These are phyloP conservation scores for Connochaetes taurinus DNA, from an alignment of 2,113 vertebrate species.

Conservation along the genomic window DNA sequence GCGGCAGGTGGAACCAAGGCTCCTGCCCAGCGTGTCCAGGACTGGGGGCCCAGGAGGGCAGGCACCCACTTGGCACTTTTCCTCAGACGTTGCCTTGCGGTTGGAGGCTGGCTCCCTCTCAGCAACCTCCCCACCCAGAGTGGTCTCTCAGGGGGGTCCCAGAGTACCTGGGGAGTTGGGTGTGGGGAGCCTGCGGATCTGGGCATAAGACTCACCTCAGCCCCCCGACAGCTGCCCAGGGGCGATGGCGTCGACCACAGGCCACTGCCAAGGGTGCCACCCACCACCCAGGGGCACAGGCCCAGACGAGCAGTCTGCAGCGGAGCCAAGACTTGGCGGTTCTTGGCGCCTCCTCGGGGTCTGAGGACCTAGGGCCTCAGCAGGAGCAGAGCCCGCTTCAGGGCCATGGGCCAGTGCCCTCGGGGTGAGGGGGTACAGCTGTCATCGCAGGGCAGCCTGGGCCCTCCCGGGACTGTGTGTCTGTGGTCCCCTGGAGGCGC, in stretches of 20 bases:
- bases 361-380: background rate
- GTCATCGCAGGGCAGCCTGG: background rate
- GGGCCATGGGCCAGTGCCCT: background rate
- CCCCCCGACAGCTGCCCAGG: accelerated
- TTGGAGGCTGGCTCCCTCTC: background rate
- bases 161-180: background rate
- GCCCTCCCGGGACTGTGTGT: background rate
- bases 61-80: accelerated
- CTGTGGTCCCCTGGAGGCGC: accelerated
- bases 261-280: background rate
- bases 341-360: accelerated
- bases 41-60: accelerated
- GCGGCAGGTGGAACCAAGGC: accelerated
- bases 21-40: accelerated
- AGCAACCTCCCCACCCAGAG: background rate
- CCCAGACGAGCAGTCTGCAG: accelerated
- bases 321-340: accelerated
- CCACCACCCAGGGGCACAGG: accelerated
- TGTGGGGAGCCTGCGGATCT: accelerated
- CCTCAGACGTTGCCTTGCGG: accelerated
- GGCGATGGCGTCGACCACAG: accelerated
- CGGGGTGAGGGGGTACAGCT: accelerated
- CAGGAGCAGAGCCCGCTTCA: accelerated
- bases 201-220: background rate
- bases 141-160: background rate